phyloP scores from a whole-genome alignment of 1,140 invertebrate genomes.

The Eriocheir sinensis region DNA sequence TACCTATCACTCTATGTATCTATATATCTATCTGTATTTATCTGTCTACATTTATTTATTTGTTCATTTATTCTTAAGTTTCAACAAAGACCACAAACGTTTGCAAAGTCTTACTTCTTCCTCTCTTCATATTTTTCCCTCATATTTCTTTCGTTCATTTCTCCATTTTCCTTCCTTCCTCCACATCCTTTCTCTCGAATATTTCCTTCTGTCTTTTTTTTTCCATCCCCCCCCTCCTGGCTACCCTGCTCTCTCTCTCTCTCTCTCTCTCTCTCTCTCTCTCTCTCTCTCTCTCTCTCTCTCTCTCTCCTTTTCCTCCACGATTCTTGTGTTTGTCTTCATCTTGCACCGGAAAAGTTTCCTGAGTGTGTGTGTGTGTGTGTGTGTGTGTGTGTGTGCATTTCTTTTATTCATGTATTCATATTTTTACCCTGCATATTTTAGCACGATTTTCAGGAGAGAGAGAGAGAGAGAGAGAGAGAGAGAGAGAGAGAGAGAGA shows the following conservation, averaged over 20 bases:
- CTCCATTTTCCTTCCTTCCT: neutral
- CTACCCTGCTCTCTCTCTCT: neutral
- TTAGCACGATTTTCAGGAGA: neutral
- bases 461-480: neutral
- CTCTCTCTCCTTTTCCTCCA: neutral
- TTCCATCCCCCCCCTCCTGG: neutral
- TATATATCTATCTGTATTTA: too few species aligned
- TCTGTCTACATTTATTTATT: too few species aligned
- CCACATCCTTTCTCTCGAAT: neutral
- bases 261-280: constrained; percentile 14
- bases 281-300: neutral
- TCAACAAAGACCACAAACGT: too few species aligned
- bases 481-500: neutral
- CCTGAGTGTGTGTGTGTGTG: constrained; percentile 1
- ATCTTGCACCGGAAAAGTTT: neutral
- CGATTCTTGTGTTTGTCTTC: neutral
- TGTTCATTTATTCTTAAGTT: too few species aligned
- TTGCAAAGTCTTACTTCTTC: too few species aligned
- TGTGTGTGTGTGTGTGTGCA: neutral
- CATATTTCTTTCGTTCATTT: too few species aligned
- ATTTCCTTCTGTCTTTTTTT: neutral
- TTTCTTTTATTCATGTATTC: neutral
- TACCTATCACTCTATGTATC: too few species aligned
- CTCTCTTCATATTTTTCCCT: too few species aligned
- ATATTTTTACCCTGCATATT: neutral